Base-by-base conservation (phyloP, 2,797 vertebrate genomes). In the Geotrypetes seraphini region DNA sequence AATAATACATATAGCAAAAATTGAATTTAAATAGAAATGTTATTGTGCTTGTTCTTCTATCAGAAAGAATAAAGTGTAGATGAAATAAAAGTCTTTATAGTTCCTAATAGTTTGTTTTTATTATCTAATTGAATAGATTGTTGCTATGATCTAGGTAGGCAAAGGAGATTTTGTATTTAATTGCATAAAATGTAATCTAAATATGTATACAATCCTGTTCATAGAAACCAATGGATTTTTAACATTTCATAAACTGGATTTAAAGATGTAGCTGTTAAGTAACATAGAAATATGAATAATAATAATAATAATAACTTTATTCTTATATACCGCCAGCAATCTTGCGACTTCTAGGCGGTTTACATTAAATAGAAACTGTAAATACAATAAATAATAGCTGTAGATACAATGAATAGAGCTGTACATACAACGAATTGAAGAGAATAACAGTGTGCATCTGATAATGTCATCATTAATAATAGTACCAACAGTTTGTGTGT, bases 1-100 rank as follows among this genome's bases (percentile, higher is more conserved):
- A 91, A 90, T 96, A 92, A 92, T 86, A 84, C 83, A 73, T 79
- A 79, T 86, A 79, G 85, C 84, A 85, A 76, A 87, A 88, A 91
- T 91, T 84, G 69, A 79, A 88, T 94, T 92, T 84, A 77, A 79
- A 74, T 79, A 73, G 76, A 57, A 75, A 74, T 85, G 85, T 79
- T 81, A 75, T 85, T 83, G 81, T 70, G 56, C 62, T 44, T 48
- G 50, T 55, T 66, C 69, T 76, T 66, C 75, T 76, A 65, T 63
- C 63, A 38, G 66, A 57, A 66, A 76, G 78, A 87, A 88, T 87
- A 61, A 86, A 87, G 86, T 90, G 83, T 78, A 87, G 89, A 89
- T 90, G 82, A 92, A 92, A 86, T 88, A 81, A 81, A 85, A 83
- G 77, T 81, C 80, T 82, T 85, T 61, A 74, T 71, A 75, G 69